Evolutionary conservation across 2,888 invertebrate species (phyloP), one percentile per base, ranked within the genome.

Genomic region (Hylaea fasciaria): DNA sequence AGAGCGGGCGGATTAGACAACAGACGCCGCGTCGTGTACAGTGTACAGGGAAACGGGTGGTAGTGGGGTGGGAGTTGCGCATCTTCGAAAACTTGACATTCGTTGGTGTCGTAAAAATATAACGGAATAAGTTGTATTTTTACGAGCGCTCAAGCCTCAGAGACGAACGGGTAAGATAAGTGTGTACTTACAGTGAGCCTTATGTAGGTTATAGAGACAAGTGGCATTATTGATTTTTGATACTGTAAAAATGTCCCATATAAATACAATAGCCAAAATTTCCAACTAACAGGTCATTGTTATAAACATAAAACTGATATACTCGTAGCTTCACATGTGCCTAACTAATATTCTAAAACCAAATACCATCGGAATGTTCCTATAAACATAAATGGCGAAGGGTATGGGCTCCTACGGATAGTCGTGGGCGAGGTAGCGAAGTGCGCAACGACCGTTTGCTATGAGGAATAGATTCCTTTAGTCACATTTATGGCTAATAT

Each of bases 401-500:
- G 41, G 54, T 46, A 59, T 54, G 41, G 54, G 16, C 17, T 50
- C 41, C 40, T 56, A 41, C 44, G 52, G 47, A 64, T 58, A 50
- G 51, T 41, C 61, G 57, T 57, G 57, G 62, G 57, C 60, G 57
- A 59, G 59, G 56, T 59, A 64, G 63, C 50, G 49, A 57, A 62
- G 44, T 62, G 48, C 61, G 56, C 44, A 57, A 62, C 55, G 60
- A 70, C 68, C 73, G 80, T 71, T 84, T 78, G 78, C 60, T 61
- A 57, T 44, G 60, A 64, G 81, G 83, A 86, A 89, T 91, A 89
- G 86, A 88, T 90, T 89, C 82, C 85, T 87, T 89, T 87, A 90
- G 86, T 89, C 90, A 89, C 89, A 89, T 91, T 92, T 91, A 91
- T 91, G 85, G 91, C 90, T 92, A 92, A 92, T 91, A 91, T 92